Evolutionary conservation across 2,888 invertebrate genomes (phyloP).

Genomic region (Chalcosyrphus nemorum): DNA sequence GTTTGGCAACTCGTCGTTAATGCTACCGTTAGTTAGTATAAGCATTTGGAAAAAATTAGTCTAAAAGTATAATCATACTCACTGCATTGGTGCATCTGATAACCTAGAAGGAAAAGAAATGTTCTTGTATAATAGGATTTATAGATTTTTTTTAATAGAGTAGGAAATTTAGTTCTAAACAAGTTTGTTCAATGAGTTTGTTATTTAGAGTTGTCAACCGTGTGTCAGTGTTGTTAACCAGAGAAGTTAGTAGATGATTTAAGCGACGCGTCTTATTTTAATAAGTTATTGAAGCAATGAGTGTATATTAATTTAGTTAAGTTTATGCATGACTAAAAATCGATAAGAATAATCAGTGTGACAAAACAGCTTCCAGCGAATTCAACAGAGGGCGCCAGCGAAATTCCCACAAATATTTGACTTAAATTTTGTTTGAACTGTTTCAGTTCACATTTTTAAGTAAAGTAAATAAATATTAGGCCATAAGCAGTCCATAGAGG

Average conservation of each 20-base stretch:
- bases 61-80: constrained; percentile 39
- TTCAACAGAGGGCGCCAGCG: no score
- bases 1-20: neutral
- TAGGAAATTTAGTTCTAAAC: constrained; percentile 6
- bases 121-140: constrained; percentile 22
- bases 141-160: constrained; percentile 12
- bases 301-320: no score
- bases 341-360: no score
- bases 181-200: neutral
- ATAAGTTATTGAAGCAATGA: no score
- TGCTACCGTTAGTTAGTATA: constrained; percentile 34
- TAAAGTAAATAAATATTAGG: no score
- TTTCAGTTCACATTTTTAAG: no score
- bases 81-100: constrained; percentile 63
- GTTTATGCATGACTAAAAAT: no score
- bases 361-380: no score
- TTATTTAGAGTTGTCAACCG: neutral
- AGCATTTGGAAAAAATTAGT: constrained; percentile 4
- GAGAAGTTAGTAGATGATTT: neutral
- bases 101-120: constrained; percentile 67
- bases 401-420: no score
- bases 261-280: neutral
- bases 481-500: no score
- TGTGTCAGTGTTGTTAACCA: neutral
- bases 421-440: no score